Conservation (phyloP, 2,113 vertebrate genomes). For the Myrmophylax atrothorax region DNA sequence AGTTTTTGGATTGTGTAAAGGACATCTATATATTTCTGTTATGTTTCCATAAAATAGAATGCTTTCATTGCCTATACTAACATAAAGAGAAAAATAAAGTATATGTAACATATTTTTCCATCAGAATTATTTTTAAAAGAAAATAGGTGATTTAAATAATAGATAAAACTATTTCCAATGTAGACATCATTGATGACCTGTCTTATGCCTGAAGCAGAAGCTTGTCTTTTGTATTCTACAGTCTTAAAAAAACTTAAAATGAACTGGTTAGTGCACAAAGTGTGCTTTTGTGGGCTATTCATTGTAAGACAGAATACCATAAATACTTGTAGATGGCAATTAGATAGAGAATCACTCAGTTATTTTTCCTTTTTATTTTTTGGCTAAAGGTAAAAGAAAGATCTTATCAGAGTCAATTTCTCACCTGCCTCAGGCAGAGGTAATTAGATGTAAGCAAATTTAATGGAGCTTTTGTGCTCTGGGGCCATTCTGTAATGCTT, state of each 20-base stretch:
- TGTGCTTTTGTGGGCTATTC: slow-evolving; percentile 62
- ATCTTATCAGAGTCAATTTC: slow-evolving; percentile 87
- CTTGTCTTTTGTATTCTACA: slow-evolving; percentile 57
- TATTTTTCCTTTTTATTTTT: slow-evolving; percentile 37
- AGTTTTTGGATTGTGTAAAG: neutral
- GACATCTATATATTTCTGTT: neutral
- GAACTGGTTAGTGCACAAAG: slow-evolving; percentile 65
- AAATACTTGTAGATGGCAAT: slow-evolving; percentile 85
- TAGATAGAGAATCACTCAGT: slow-evolving; percentile 77
- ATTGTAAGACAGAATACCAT: slow-evolving; percentile 77
- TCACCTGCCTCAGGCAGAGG: slow-evolving; percentile 84
- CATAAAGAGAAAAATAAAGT: neutral
- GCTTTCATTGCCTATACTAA: neutral
- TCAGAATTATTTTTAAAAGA: neutral
- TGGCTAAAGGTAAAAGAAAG: slow-evolving; percentile 84
- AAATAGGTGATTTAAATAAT: neutral
- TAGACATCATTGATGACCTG: slow-evolving; percentile 43
- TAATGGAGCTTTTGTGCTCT: slow-evolving; percentile 80
- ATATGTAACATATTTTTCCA: neutral
- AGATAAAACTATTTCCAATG: slow-evolving; percentile 15
- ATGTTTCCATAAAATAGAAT: neutral
- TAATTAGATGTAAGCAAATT: slow-evolving; percentile 91
- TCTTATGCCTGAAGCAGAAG: slow-evolving; percentile 47
- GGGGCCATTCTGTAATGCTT: slow-evolving; percentile 79
- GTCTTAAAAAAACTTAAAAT: slow-evolving; percentile 54